Evolutionary conservation across 2,888 invertebrate species (phyloP).

Genomic region (Metopia argyrocephala): DNA sequence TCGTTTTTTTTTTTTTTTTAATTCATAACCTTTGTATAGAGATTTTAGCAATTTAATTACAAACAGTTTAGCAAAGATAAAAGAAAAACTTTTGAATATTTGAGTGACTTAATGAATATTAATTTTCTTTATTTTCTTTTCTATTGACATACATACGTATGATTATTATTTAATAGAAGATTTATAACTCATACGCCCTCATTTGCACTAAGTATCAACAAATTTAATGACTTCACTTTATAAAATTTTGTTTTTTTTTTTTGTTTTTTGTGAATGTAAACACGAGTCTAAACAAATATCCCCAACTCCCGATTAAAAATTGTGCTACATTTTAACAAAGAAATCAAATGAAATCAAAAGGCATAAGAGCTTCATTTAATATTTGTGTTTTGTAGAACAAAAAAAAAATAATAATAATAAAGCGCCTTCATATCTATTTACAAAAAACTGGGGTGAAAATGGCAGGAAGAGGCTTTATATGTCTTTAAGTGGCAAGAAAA

Average conservation of each 20-base stretch:
- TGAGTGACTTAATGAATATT: too few relatives aligned
- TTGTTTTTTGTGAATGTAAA: slow-evolving; percentile 25
- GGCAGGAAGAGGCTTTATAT: not conserved
- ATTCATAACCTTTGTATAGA: too few relatives aligned
- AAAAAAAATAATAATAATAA: slow-evolving; percentile 23
- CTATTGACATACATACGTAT: not conserved
- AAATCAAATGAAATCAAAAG: too few relatives aligned
- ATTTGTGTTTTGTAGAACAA: too few relatives aligned
- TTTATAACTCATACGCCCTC: slow-evolving; percentile 17
- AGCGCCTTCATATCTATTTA: slow-evolving; percentile 19
- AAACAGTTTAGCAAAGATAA: too few relatives aligned
- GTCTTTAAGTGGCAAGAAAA: slow-evolving; percentile 20
- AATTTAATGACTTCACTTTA: slow-evolving; percentile 7
- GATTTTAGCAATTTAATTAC: too few relatives aligned
- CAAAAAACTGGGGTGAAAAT: not conserved
- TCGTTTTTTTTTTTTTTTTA: too few relatives aligned
- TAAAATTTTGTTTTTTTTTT: too few relatives aligned
- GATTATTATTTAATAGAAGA: not conserved
- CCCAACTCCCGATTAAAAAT: not conserved
- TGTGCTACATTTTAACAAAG: too few relatives aligned
- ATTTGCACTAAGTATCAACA: not conserved
- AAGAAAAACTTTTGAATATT: too few relatives aligned
- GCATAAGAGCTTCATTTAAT: too few relatives aligned
- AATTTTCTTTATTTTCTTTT: too few relatives aligned
- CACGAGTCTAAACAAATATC: not conserved